Conservation (phyloP, 1,140 invertebrate species). For the Coptotermes formosanus region DNA sequence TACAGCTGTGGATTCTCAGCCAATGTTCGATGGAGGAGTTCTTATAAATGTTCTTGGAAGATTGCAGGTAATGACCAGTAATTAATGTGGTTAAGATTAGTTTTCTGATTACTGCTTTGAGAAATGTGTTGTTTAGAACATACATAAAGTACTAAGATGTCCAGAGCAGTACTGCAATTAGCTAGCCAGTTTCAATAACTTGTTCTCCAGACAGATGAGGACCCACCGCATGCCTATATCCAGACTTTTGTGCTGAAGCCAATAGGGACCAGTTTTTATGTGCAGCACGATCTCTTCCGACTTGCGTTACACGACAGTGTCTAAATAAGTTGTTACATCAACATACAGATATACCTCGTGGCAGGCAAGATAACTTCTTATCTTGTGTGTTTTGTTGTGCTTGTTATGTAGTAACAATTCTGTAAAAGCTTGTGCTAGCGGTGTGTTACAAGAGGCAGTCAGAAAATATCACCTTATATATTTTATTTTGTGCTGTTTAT, state of each 20-base stretch:
- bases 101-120: too few species aligned
- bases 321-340: conserved; percentile 45
- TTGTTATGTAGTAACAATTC: not conserved
- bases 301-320: conserved; percentile 77
- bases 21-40: conserved; percentile 92
- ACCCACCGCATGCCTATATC: conserved; percentile 86
- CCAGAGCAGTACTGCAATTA: conserved; percentile 44
- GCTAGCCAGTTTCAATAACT: not conserved
- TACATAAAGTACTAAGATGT: too few species aligned
- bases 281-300: conserved; percentile 89
- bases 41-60: conserved; percentile 90
- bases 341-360: conserved; percentile 42
- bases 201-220: conserved; percentile 77
- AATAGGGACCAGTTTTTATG: conserved; percentile 80
- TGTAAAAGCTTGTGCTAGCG: too few species aligned
- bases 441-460: too few species aligned
- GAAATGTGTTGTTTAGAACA: too few species aligned
- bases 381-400: conserved; percentile 27
- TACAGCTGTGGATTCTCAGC: conserved; percentile 91
- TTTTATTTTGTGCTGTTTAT: too few species aligned
- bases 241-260: conserved; percentile 91
- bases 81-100: not conserved
- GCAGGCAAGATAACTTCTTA: conserved; percentile 43
- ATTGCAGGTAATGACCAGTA: conserved; percentile 69
- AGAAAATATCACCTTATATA: too few species aligned